Percentiles rank a stretch among this genome's conserved stretches.
phyloP scores from a whole-genome alignment of 2,797 vertebrate species.

The Falco columbarius region DNA sequence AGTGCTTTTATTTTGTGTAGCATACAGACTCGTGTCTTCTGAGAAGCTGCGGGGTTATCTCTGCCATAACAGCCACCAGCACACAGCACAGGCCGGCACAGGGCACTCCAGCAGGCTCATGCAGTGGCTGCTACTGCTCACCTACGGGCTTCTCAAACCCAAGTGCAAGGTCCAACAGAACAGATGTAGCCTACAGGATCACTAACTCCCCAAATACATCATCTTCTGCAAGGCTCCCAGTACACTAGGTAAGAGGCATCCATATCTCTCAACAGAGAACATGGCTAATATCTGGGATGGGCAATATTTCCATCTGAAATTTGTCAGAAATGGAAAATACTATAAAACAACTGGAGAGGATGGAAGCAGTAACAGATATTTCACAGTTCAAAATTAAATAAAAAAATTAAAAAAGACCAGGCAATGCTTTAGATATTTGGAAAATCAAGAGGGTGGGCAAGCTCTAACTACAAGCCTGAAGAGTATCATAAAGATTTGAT shows the following conservation, averaged over 20 bases:
- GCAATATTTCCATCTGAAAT: neutral
- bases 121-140: neutral
- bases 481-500: neutral
- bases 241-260: neutral
- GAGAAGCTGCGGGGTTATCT: fast-evolving
- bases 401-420: neutral
- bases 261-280: neutral
- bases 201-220: neutral
- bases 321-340: neutral
- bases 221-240: neutral
- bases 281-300: neutral
- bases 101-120: neutral
- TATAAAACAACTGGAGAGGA: neutral
- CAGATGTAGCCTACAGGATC: fast-evolving
- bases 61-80: neutral
- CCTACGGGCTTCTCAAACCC: neutral
- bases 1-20: neutral
- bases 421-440: neutral
- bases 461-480: neutral
- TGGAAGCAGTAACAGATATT: neutral
- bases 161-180: neutral
- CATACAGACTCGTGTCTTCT: neutral
- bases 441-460: neutral
- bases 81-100: neutral
- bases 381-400: neutral